Evolutionary conservation across 1,140 invertebrate genomes (phyloP).

Genomic region (Drosophila arawakana): DNA sequence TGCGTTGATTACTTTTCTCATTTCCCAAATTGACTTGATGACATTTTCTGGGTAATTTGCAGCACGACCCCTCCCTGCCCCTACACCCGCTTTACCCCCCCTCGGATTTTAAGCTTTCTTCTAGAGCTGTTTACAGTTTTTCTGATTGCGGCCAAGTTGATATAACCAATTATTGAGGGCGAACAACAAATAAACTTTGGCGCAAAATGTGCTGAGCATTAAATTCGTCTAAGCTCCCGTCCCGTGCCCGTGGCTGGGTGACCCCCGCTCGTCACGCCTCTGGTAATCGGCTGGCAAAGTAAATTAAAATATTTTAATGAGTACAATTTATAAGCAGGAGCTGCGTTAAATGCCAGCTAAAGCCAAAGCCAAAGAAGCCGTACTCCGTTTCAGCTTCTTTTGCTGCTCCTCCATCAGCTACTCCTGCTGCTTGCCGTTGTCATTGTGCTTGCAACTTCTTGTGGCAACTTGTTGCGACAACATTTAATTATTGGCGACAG

Average conservation of each 20-base stretch:
- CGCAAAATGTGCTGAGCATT: constrained; percentile 67
- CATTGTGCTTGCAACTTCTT: constrained; percentile 12
- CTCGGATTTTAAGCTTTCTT: not conserved
- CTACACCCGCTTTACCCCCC: not conserved
- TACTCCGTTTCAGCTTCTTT: constrained; percentile 12
- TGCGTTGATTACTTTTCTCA: constrained; percentile 78
- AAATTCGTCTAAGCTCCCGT: constrained; percentile 31
- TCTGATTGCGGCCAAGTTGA: constrained; percentile 40
- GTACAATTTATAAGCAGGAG: constrained; percentile 77
- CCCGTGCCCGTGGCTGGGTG: too few species aligned
- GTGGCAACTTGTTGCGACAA: constrained; percentile 81
- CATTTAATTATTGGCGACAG: constrained; percentile 83
- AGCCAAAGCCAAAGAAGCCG: not conserved
- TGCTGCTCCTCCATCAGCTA: not conserved
- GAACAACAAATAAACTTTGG: not conserved
- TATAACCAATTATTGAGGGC: constrained; percentile 67
- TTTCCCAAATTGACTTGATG: constrained; percentile 81
- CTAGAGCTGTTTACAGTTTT: constrained; percentile 10
- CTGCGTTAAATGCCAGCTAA: constrained; percentile 35
- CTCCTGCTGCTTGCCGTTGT: not conserved
- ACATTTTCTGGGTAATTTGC: constrained; percentile 77
- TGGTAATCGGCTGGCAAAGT: constrained; percentile 55
- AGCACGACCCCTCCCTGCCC: constrained; percentile 13
- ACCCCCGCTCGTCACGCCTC: not conserved
- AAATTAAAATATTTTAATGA: constrained; percentile 84